These are phyloP conservation scores for Indicator maculatus DNA, from an alignment of 2,113 vertebrate species.

Conservation along the genomic window DNA sequence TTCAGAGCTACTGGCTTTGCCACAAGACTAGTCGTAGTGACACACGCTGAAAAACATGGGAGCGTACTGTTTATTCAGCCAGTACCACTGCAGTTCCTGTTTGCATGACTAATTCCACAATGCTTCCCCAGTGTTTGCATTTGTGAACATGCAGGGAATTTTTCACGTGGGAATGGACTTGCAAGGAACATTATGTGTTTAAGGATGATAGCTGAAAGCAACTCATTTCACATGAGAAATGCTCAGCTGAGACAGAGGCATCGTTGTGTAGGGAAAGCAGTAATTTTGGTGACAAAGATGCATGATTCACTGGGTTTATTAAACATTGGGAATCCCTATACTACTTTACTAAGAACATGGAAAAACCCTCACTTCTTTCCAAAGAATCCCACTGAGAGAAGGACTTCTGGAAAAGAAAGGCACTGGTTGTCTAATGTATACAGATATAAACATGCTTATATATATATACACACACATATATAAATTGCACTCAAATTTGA, in stretches of 20 bases:
- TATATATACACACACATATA: neutral
- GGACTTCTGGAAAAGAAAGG: conserved; percentile 67
- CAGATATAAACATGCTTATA: conserved; percentile 63
- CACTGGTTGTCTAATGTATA: conserved; percentile 48
- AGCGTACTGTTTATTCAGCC: conserved; percentile 39
- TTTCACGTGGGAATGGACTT: neutral
- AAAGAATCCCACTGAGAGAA: neutral
- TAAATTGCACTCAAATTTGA: conserved; percentile 43
- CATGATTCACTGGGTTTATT: neutral
- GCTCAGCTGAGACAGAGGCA: neutral
- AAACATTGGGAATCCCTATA: neutral
- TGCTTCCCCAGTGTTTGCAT: conserved; percentile 8
- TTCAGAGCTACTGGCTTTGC: conserved; percentile 36
- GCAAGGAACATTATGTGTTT: neutral
- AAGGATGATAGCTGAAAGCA: neutral
- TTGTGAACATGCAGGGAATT: conserved; percentile 47
- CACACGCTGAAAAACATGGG: conserved; percentile 22
- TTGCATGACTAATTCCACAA: conserved; percentile 45
- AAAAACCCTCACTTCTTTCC: conserved; percentile 31
- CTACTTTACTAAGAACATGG: conserved; percentile 11
- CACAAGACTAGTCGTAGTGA: neutral
- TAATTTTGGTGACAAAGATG: conserved; percentile 24
- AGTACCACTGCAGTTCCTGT: conserved; percentile 30
- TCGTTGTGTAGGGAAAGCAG: neutral
- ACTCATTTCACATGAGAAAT: neutral